Evolutionary conservation across 2,888 invertebrate genomes (phyloP), one percentile per base, ranked within the genome.

Genomic region (Anorthoa munda): DNA sequence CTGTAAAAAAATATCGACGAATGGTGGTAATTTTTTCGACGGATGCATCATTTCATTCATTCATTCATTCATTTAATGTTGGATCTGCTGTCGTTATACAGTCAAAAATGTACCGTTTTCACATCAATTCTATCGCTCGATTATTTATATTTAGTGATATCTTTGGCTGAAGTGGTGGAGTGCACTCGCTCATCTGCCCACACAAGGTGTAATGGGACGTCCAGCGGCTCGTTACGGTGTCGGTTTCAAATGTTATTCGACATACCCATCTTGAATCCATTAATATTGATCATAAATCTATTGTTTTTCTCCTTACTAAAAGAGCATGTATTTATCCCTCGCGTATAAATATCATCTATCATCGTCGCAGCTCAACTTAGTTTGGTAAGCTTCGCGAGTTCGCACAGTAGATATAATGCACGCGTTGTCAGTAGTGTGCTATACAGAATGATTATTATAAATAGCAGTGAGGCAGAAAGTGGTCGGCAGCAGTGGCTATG

Each of bases 391-490:
- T 67, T 13, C 26, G 26, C 46, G 18, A 79, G 46, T 69, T 59
- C 23, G 59, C 83, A 17, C 59, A 48, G 63, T 69, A 9, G 7
- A 7, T 7, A 58, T 26, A 66, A 58, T 50, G 71, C 65, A 74
- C 67, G 64, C 63, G 59, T 74, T 48, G 66, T 55, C 73, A 59
- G 60, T 65, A 9, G 69, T 68, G 74, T 55, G 69, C 58, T 75
- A 61, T 66, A 68, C 72, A 72, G 73, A 84, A 79, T 75, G 61
- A 79, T 88, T 80, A 86, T 87, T 86, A 85, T 83, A 86, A 90
- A 90, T 88, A 89, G 90, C 90, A 90, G 90, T 89, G 91, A 90
- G 86, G 86, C 91, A 93, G 94, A 95, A 95, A 95, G 95, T 95
- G 89, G 83, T 85, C 87, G 85, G 83, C 86, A 81, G 72, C 88